These are phyloP conservation scores for Chloebia gouldiae DNA, from an alignment of 2,113 vertebrate species.

Conservation along the genomic window DNA sequence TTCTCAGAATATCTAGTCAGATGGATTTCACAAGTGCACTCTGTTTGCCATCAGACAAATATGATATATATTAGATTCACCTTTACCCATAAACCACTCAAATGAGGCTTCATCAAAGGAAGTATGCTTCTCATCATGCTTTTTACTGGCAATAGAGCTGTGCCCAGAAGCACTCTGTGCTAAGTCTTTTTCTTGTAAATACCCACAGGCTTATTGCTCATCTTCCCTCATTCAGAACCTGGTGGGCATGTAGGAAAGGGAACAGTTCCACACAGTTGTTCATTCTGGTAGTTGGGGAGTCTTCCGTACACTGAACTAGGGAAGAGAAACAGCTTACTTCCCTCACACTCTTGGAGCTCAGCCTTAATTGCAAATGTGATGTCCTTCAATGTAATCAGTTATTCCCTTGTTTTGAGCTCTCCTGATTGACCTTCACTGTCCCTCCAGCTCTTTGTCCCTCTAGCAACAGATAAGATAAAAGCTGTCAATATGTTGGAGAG, in stretches of 20 bases:
- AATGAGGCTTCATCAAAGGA: slow-evolving; percentile 42
- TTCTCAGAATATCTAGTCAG: slow-evolving; percentile 11
- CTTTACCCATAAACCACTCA: not conserved
- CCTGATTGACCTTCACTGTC: slow-evolving; percentile 25
- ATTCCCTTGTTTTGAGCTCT: slow-evolving; percentile 3
- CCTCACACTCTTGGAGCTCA: not conserved
- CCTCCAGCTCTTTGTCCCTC: slow-evolving; percentile 34
- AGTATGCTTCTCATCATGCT: slow-evolving; percentile 35
- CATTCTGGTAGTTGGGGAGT: not conserved
- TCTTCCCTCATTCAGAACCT: not conserved
- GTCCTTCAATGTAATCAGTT: slow-evolving; percentile 15
- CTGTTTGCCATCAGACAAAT: slow-evolving; percentile 29
- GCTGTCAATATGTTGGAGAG: slow-evolving; percentile 41
- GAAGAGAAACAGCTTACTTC: not conserved
- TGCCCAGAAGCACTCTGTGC: slow-evolving; percentile 29
- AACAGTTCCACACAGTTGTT: not conserved
- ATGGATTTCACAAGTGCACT: slow-evolving; percentile 32
- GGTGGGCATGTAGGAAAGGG: not conserved
- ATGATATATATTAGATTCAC: slow-evolving; percentile 17
- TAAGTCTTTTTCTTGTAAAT: slow-evolving; percentile 53
- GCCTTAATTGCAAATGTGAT: not conserved
- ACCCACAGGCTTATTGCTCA: not conserved
- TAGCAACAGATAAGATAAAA: slow-evolving; percentile 55
- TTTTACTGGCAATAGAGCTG: slow-evolving; percentile 49
- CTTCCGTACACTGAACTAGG: not conserved